Conservation (phyloP, 2,888 invertebrate species). For the Tachina grossa region DNA sequence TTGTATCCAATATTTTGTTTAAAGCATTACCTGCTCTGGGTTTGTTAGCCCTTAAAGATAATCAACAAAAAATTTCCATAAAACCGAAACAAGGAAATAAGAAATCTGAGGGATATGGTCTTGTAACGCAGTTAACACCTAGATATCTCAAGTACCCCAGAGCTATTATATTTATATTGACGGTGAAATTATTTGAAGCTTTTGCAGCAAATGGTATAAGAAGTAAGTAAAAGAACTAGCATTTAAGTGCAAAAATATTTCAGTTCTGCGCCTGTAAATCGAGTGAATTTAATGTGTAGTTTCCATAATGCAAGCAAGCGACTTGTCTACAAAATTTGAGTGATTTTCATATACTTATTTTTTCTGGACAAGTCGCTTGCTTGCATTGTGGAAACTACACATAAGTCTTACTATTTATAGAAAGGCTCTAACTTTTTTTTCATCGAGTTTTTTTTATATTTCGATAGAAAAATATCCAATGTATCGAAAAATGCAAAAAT, state of each 20-base stretch:
- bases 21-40: constrained; percentile 78
- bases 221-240: constrained; percentile 77
- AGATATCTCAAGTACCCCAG: constrained; percentile 79
- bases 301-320: too few relatives aligned
- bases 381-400: too few relatives aligned
- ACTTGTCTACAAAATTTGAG: too few relatives aligned
- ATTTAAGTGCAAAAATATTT: background rate
- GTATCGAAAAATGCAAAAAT: too few relatives aligned
- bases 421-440: too few relatives aligned
- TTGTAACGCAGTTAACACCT: constrained; percentile 74
- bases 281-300: too few relatives aligned
- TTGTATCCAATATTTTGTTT: constrained; percentile 30
- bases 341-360: too few relatives aligned
- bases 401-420: too few relatives aligned
- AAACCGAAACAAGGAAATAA: constrained; percentile 68
- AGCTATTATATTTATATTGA: constrained; percentile 80
- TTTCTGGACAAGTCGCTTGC: too few relatives aligned
- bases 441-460: too few relatives aligned
- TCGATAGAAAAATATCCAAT: too few relatives aligned
- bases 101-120: constrained; percentile 75
- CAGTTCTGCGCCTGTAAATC: too few relatives aligned
- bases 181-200: constrained; percentile 82
- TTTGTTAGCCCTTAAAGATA: constrained; percentile 54
- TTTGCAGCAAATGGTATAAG: constrained; percentile 83
- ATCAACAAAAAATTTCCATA: constrained; percentile 40